Evolutionary conservation across 2,888 invertebrate species (phyloP), one percentile per base, ranked within the genome.

Genomic region (Latheticus oryzae): DNA sequence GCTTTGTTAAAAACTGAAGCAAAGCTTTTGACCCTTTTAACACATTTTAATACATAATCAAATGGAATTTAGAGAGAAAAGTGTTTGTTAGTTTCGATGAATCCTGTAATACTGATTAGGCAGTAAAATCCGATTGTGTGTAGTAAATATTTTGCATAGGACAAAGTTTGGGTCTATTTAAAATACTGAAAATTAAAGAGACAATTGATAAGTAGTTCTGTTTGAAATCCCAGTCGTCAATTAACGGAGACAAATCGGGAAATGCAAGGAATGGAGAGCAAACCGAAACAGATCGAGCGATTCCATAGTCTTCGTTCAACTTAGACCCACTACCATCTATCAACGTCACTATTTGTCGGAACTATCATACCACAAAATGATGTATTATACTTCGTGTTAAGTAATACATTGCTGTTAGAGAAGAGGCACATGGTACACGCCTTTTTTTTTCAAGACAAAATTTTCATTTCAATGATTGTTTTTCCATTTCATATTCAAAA

Each of bases 271-370:
- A 21, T 42, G 40, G 30, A n/a, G n/a, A n/a, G n/a, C n/a, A 17
- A 51, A 37, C 17, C 15, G 52, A 30, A 32, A 32, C 42, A 26
- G 42, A 40, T 13, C 38, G 38, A 45, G 35, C 35, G 38, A 23
- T 21, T n/a, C 45, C 12, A 28, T 28, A 16, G 40, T 26, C 51
- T 38, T 28, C 33, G n/a, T 24, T 16, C 52, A 33, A 24, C 24
- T 43, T 26, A 23, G 23, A 24, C 42, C 11, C 24, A 24, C 24
- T 11, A 28, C 42, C 56, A 56, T 58, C 58, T 17, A 58, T 58
- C 58, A 58, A 45, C 11, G 52, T 58, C 58, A 51, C 24, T 38
- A 52, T 58, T 58, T 58, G 58, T 58, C 52, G 47, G 21, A 51
- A 51, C 51, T 51, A 51, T 52, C 52, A 58, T 40, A 47, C 45